Conservation (phyloP, 1,140 invertebrate species). For the Trachelipus rathkii region DNA sequence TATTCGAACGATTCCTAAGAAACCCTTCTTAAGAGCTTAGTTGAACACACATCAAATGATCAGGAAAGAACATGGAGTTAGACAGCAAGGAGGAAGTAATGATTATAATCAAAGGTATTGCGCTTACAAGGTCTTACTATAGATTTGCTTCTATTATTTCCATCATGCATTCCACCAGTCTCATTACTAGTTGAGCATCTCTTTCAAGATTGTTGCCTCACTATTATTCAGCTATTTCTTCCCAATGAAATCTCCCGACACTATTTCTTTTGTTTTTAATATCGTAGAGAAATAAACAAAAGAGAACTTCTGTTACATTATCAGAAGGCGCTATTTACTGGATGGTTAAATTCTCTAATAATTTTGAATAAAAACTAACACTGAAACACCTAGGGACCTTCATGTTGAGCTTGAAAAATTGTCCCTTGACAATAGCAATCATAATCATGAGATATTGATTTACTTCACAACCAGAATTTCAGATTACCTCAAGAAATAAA, state of each 20-base stretch:
- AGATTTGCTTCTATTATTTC: conserved; percentile 63
- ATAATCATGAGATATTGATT: conserved; percentile 50
- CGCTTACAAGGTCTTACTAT: conserved; percentile 57
- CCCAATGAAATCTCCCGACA: conserved; percentile 53
- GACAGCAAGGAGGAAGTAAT: conserved; percentile 60
- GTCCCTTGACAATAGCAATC: not conserved
- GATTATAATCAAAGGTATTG: conserved; percentile 61
- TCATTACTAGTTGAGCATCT: conserved; percentile 66
- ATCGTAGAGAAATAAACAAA: conserved; percentile 55
- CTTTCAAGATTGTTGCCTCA: conserved; percentile 66
- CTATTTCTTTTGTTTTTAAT: conserved; percentile 66
- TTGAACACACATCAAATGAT: conserved; percentile 58
- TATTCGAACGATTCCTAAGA: conserved; percentile 56
- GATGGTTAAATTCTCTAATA: conserved; percentile 55
- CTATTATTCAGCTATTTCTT: conserved; percentile 74
- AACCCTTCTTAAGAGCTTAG: conserved; percentile 62
- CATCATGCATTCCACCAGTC: conserved; percentile 61
- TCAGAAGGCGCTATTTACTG: conserved; percentile 64
- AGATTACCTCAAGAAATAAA: conserved; percentile 55
- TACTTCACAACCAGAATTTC: conserved; percentile 61
- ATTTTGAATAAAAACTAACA: not conserved
- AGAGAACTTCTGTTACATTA: conserved; percentile 50
- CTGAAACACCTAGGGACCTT: no score
- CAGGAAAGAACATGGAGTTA: conserved; percentile 62
- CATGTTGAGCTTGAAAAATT: conserved; percentile 3